A percentile compares a stretch with the other conserved stretches of the same genome.
These are phyloP conservation scores for Romanogobio albipinnatus DNA, from an alignment of 2,113 vertebrate species.

Conservation along the genomic window DNA sequence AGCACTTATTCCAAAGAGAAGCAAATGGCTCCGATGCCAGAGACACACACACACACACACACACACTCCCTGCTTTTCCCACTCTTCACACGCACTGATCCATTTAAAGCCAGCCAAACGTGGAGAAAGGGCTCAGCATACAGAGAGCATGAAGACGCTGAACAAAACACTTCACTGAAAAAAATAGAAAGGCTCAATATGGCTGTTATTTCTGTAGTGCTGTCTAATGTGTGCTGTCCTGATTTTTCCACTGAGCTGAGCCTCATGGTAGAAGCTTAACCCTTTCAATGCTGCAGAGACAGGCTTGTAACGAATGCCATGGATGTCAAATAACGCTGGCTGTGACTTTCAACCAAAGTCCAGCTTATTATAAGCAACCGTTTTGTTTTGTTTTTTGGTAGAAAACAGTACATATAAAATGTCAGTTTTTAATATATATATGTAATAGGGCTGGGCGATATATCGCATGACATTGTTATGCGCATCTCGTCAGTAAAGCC, in stretches of 20 bases:
- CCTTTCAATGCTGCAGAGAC: neutral
- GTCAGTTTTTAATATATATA: neutral
- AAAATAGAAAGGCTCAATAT: neutral
- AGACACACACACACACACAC: slow-evolving; percentile 50
- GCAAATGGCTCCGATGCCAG: slow-evolving; percentile 53
- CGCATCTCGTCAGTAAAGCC: too few species aligned
- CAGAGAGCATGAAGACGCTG: slow-evolving; percentile 9
- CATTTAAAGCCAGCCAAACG: slow-evolving; percentile 54
- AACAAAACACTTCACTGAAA: neutral
- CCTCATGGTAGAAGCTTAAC: slow-evolving; percentile 16
- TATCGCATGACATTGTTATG: too few species aligned
- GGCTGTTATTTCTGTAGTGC: slow-evolving; percentile 33
- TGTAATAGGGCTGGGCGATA: too few species aligned
- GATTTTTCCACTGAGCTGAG: slow-evolving; percentile 16
- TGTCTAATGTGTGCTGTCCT: neutral
- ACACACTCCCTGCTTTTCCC: slow-evolving; percentile 52
- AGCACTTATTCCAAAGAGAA: slow-evolving; percentile 52
- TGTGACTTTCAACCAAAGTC: neutral
- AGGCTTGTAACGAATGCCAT: neutral
- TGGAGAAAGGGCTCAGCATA: slow-evolving; percentile 22
- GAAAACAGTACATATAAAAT: too few species aligned
- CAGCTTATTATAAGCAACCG: too few species aligned
- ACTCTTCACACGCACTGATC: slow-evolving; percentile 39
- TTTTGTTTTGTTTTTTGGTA: too few species aligned
- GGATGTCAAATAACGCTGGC: neutral